These are phyloP conservation scores for Spinus pinus DNA, from an alignment of 2,797 vertebrate species.

Conservation along the genomic window DNA sequence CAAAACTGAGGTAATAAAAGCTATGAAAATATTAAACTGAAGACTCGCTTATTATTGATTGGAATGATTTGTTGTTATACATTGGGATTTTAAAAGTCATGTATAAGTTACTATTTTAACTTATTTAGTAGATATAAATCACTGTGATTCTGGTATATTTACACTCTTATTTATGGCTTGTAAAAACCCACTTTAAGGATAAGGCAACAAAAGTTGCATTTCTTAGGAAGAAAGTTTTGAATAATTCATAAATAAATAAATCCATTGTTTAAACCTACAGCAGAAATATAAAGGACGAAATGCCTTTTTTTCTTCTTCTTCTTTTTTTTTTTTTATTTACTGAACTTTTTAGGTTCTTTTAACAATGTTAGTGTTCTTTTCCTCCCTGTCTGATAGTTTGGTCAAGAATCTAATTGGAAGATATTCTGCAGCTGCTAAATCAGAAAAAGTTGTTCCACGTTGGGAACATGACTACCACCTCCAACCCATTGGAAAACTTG, in stretches of 20 bases:
- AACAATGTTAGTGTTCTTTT: neutral
- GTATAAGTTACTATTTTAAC: neutral
- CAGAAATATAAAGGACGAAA: neutral
- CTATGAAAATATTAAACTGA: neutral
- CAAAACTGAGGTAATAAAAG: neutral
- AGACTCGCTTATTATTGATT: neutral
- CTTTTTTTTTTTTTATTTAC: neutral
- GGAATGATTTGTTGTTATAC: neutral
- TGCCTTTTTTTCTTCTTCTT: neutral
- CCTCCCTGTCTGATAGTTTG: constrained; percentile 80
- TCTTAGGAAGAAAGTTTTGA: neutral
- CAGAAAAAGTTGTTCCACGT: constrained; percentile 81
- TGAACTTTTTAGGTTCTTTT: neutral
- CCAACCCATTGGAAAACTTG: constrained; percentile 83
- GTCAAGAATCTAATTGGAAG: constrained; percentile 88
- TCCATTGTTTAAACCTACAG: neutral
- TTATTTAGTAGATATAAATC: neutral
- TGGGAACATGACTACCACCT: constrained; percentile 95
- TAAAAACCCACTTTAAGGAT: neutral
- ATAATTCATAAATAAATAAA: neutral
- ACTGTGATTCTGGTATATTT: neutral
- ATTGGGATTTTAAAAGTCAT: neutral
- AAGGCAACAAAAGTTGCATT: neutral
- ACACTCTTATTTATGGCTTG: neutral
- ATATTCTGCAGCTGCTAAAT: constrained; percentile 62